Base-by-base conservation (phyloP, 2,888 invertebrate species). In the Archips xylosteana region DNA sequence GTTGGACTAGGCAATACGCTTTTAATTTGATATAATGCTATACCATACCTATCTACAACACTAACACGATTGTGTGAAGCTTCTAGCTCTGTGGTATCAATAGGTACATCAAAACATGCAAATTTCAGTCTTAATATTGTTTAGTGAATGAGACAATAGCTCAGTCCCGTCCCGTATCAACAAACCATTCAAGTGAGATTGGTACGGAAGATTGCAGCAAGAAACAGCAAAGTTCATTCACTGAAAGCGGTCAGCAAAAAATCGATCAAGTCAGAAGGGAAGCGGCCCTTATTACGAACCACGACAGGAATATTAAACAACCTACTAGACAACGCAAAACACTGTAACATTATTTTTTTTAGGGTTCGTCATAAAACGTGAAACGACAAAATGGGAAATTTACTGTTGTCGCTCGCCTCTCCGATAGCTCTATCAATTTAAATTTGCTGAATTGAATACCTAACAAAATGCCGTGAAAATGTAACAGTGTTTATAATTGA, bases 1-100 rank as follows among this genome's bases (percentile, higher is more conserved):
- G 76, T 78, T 79, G 77, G 79, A 80, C 81, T 83, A 81, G 74
- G 78, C 82, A 78, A 80, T 82, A 80, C 78, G 77, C 75, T 74
- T 69, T 65, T 74, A 74, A 70, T 70, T 74, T 45, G 60, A 70
- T 70, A 51, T 63, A 23, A 39, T 34, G 51, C 49, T 23, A 49
- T 6, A 39, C 39, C 39, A 39, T 39, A 62, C 10, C 63, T 70
- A 54, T 36, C 59, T 57, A 49, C 49, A n/a, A n/a, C 65, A 47
- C 23, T 54, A 49, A 13, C n/a, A 59, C 36, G 32, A 36, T 39
- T 13, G 12, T 13, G 10, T 13, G 15, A 71, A 60, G 13, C 39
- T 73, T 42, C 36, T 74, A 69, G 60, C n/a, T 5, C 34, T 64
- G 51, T 54, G 51, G 15, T 57, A 57, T 23, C 32, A 57, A 39